Evolutionary conservation across 2,113 vertebrate species (phyloP).

Genomic region (Hemicordylus capensis): DNA sequence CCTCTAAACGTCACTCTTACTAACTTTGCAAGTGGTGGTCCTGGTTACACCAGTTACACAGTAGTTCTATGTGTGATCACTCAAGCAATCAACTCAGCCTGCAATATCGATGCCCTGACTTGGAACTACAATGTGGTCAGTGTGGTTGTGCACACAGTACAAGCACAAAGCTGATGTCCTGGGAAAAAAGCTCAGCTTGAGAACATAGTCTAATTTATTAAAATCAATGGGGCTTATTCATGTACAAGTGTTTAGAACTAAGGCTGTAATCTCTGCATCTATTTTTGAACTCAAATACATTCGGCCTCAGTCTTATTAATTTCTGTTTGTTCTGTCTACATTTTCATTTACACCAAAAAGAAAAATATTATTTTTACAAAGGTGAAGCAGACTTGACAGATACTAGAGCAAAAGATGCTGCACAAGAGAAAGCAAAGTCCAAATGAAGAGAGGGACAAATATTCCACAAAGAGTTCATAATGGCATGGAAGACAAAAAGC

Average conservation of each 20-base stretch:
- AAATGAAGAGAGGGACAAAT: constrained; percentile 59
- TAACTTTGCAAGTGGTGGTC: neutral
- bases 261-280: constrained; percentile 41
- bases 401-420: constrained; percentile 33
- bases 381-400: constrained; percentile 65
- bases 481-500: constrained; percentile 48
- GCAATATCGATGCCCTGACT: neutral
- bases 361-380: constrained; percentile 46
- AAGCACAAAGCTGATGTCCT: neutral
- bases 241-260: neutral
- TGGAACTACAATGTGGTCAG: neutral
- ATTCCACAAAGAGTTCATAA: constrained; percentile 59
- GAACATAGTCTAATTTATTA: constrained; percentile 8
- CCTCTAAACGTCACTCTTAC: neutral
- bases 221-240: constrained; percentile 5
- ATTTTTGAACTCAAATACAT: constrained; percentile 62
- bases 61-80: neutral
- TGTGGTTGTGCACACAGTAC: neutral
- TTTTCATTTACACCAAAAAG: constrained; percentile 56
- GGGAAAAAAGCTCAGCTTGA: neutral
- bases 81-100: neutral
- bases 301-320: constrained; percentile 44
- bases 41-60: neutral
- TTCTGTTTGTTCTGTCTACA: constrained; percentile 56
- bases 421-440: constrained; percentile 57